Evolutionary conservation across 1,140 invertebrate genomes (phyloP).

Genomic region (Micrasema longulum): DNA sequence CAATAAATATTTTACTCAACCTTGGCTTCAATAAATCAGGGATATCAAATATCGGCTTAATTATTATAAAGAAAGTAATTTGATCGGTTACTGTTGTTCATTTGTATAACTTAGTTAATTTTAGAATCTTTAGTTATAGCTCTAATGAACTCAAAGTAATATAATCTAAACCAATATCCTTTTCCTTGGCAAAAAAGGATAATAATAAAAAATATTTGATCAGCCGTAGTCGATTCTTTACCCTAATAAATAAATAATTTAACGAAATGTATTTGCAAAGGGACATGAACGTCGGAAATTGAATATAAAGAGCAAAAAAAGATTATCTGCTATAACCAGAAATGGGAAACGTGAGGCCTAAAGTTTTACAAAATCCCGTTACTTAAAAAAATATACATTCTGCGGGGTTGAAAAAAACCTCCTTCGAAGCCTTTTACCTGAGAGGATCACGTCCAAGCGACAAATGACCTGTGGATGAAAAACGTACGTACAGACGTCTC

Average conservation of each 20-base stretch:
- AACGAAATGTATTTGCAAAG: conserved; percentile 1
- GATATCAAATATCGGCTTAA: too few relatives aligned
- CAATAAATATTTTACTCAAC: too few relatives aligned
- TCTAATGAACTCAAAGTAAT: too few relatives aligned
- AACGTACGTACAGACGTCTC: conserved; percentile 9
- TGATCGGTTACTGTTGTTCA: too few relatives aligned
- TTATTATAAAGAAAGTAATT: too few relatives aligned
- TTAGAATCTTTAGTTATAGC: too few relatives aligned
- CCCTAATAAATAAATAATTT: not conserved
- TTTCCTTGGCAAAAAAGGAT: too few relatives aligned
- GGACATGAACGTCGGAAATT: conserved; percentile 16
- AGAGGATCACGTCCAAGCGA: conserved; percentile 32
- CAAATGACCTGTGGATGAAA: conserved; percentile 38
- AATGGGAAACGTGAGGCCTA: conserved; percentile 21
- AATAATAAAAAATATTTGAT: too few relatives aligned
- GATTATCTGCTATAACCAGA: conserved; percentile 17
- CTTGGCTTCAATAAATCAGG: too few relatives aligned
- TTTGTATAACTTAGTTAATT: too few relatives aligned
- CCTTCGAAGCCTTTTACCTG: conserved; percentile 18
- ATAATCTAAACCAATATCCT: too few relatives aligned
- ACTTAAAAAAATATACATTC: conserved; percentile 3
- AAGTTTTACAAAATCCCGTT: conserved; percentile 5
- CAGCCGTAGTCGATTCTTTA: too few relatives aligned
- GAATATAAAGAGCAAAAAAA: conserved; percentile 9
- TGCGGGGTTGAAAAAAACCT: not conserved